Conservation (phyloP, 2,888 invertebrate genomes). For the Pasiphila rectangulata region DNA sequence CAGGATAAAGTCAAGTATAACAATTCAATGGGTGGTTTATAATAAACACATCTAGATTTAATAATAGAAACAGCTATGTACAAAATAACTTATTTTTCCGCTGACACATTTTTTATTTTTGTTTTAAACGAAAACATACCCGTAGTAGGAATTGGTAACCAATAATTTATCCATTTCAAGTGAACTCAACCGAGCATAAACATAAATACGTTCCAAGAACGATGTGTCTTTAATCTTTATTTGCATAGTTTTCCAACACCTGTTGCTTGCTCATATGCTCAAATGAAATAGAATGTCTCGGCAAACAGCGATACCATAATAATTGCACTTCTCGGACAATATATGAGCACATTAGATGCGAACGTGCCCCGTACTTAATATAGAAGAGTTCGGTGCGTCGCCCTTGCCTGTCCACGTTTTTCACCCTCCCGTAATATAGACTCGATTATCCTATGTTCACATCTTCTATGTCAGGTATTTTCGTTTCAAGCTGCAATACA, state of each 20-base stretch:
- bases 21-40: too few species aligned
- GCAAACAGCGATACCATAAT: conserved; percentile 48
- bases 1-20: too few species aligned
- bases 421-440: conserved; percentile 39
- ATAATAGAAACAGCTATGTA: too few species aligned
- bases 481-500: too few species aligned
- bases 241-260: conserved; percentile 19
- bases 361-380: conserved; percentile 77
- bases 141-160: too few species aligned
- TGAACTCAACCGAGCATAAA: too few species aligned
- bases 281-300: conserved; percentile 17
- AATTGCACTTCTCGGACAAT: conserved; percentile 73
- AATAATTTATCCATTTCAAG: too few species aligned
- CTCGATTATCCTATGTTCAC: conserved; percentile 16
- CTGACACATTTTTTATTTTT: too few species aligned
- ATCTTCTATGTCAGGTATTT: conserved; percentile 4
- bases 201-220: conserved; percentile 8
- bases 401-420: conserved; percentile 58
- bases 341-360: conserved; percentile 78
- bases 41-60: too few species aligned
- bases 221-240: conserved; percentile 13
- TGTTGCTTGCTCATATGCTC: conserved; percentile 20
- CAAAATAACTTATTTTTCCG: too few species aligned
- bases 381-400: conserved; percentile 71
- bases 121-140: too few species aligned